Base-by-base conservation (phyloP, 2,113 vertebrate species). In the Perca flavescens region DNA sequence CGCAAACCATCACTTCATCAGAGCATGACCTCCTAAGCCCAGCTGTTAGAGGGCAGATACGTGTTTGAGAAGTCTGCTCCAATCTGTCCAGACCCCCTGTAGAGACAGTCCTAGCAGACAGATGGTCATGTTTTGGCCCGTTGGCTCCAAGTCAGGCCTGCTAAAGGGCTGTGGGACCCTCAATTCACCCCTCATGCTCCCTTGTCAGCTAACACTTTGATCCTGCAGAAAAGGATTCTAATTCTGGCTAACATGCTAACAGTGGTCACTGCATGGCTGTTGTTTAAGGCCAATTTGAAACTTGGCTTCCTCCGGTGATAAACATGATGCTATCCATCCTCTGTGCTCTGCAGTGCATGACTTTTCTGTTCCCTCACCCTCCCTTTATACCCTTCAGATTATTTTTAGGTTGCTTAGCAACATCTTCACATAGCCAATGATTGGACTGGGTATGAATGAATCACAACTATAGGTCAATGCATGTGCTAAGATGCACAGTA, bases 321-420 rank as follows among this genome's bases (percentile, higher is more conserved):
- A 74, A 73, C 86, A 77, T 0, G 54, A 14, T 78, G 84, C 22
- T 75, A 82, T 69, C 76, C 75, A 74, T 81, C 62, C 49, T 53
- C 58, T 60, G 68, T 77, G 85, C 80, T 87, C 83, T 88, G 79
- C 85, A 74, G 79, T 82, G 67, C 4, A 4, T 72, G 57, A 62
- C 83, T 81, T 60, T 78, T 90, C 78, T 74, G 49, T 86, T 91
- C 67, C 85, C 74, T 79, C 73, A 67, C 66, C 75, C 68, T 84
- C 75, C 68, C 75, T 86, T 87, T 75, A 76, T 84, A 47, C 82
- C 75, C 63, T 56, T 65, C 86, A 83, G 86, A 93, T 92, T 94
- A 95, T 93, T 95, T 95, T 94, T 92, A 95, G 90, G 92, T 95
- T 95, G 93, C 94, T 88, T 92, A 89, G 95, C 94, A 95, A 95